Conservation (phyloP, 2,888 invertebrate species). For the Acronicta leporina region DNA sequence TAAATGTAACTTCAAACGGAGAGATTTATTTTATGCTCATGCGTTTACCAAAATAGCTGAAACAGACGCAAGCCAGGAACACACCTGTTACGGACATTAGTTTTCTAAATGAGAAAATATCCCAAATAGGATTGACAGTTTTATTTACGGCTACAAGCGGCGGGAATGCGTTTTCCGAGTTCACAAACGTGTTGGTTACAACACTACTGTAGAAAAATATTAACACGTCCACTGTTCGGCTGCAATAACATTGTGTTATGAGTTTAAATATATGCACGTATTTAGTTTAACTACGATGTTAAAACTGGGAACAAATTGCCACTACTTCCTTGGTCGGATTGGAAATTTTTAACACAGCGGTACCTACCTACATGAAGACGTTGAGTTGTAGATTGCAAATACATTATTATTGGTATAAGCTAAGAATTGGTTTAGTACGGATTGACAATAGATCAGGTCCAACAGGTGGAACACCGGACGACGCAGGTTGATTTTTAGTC, state of each 20-base stretch:
- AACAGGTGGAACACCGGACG: too few relatives aligned
- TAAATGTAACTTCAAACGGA: constrained; percentile 77
- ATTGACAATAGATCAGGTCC: too few relatives aligned
- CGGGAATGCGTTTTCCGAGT: constrained; percentile 50
- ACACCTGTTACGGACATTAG: constrained; percentile 78
- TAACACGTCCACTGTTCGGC: constrained; percentile 36
- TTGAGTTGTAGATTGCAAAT: background rate
- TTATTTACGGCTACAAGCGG: constrained; percentile 66
- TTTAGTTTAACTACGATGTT: constrained; percentile 33
- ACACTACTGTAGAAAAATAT: constrained; percentile 23
- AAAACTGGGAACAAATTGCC: constrained; percentile 6
- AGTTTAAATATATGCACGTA: constrained; percentile 17
- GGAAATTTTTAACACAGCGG: constrained; percentile 4
- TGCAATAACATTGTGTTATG: constrained; percentile 49
- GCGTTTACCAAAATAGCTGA: constrained; percentile 52
- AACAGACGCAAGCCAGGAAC: constrained; percentile 65
- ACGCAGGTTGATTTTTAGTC: too few relatives aligned
- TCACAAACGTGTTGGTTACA: constrained; percentile 27
- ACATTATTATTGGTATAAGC: background rate
- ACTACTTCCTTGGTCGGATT: constrained; percentile 3
- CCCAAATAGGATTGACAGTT: constrained; percentile 73
- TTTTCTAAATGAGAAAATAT: constrained; percentile 76
- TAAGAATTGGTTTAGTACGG: too few relatives aligned
- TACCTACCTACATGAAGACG: background rate
- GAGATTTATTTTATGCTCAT: constrained; percentile 73